These are phyloP conservation scores for Acrocephalus kingi DNA, from an alignment of 2,113 vertebrate species.

Conservation along the genomic window DNA sequence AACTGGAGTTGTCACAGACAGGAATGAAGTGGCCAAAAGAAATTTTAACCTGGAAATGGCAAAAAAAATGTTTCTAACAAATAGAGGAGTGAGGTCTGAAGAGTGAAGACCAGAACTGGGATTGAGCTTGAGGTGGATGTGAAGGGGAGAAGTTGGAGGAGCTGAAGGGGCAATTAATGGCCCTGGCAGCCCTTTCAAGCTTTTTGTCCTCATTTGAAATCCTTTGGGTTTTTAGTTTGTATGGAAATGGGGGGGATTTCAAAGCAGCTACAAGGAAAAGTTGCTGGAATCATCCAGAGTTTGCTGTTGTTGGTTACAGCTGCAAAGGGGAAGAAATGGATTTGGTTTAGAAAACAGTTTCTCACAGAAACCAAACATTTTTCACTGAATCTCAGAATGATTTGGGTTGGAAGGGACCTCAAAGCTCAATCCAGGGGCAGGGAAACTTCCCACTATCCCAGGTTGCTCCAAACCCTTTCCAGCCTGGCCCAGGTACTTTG, in stretches of 20 bases:
- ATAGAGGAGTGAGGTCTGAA: background rate
- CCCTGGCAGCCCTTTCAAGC: background rate
- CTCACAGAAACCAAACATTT: background rate
- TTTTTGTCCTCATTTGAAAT: background rate
- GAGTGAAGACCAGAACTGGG: background rate
- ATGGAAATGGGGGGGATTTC: background rate
- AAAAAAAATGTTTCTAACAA: background rate
- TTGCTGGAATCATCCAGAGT: background rate
- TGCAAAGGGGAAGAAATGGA: constrained; percentile 15
- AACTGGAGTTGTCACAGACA: background rate
- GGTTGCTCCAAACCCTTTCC: background rate
- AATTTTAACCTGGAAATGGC: background rate
- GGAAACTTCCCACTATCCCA: background rate
- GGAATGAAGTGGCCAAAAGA: background rate
- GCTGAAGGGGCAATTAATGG: background rate
- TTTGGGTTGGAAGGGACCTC: background rate
- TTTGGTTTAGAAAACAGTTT: background rate
- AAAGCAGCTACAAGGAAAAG: background rate
- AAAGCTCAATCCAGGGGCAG: background rate
- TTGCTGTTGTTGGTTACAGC: background rate
- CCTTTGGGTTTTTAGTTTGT: background rate
- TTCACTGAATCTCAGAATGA: background rate
- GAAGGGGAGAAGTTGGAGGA: background rate
- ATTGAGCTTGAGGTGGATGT: background rate
- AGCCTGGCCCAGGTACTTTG: background rate